phyloP scores from a whole-genome alignment of 1,140 invertebrate genomes.

The Brachionus koreanus region DNA sequence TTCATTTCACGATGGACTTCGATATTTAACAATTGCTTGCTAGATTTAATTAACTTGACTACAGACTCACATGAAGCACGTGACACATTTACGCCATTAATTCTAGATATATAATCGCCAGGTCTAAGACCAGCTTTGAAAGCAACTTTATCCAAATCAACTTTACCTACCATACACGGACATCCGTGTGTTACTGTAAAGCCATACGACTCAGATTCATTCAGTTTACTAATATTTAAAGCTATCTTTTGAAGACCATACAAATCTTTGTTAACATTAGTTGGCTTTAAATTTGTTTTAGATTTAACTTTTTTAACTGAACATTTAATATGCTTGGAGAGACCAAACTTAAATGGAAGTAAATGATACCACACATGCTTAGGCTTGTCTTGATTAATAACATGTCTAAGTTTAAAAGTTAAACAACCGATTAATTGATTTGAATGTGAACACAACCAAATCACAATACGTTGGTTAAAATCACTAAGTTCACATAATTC shows the following conservation, averaged over 20 bases:
- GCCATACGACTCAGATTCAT: constrained; percentile 12
- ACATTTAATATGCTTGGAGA: constrained; percentile 13
- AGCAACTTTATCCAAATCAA: constrained; percentile 62
- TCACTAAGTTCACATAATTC: constrained; percentile 1
- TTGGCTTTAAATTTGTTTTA: not conserved
- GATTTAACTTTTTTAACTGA: not conserved
- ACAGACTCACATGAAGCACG: constrained; percentile 55
- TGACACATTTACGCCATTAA: constrained; percentile 74
- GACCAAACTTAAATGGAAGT: constrained; percentile 21
- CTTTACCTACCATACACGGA: constrained; percentile 38
- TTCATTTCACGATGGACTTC: not conserved
- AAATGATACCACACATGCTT: constrained; percentile 35
- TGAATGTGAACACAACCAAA: not conserved
- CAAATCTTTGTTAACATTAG: constrained; percentile 40
- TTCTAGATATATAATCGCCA: constrained; percentile 82
- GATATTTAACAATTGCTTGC: not conserved
- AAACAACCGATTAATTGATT: constrained; percentile 25
- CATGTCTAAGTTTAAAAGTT: constrained; percentile 17
- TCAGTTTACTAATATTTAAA: not conserved
- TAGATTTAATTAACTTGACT: constrained; percentile 54
- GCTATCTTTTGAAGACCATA: not conserved
- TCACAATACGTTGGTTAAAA: not conserved
- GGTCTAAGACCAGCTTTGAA: constrained; percentile 81
- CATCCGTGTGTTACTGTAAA: constrained; percentile 31
- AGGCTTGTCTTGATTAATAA: not conserved